phyloP scores from a whole-genome alignment of 92 coral and sea anemone species.

The Umimayanthus kanabou region DNA sequence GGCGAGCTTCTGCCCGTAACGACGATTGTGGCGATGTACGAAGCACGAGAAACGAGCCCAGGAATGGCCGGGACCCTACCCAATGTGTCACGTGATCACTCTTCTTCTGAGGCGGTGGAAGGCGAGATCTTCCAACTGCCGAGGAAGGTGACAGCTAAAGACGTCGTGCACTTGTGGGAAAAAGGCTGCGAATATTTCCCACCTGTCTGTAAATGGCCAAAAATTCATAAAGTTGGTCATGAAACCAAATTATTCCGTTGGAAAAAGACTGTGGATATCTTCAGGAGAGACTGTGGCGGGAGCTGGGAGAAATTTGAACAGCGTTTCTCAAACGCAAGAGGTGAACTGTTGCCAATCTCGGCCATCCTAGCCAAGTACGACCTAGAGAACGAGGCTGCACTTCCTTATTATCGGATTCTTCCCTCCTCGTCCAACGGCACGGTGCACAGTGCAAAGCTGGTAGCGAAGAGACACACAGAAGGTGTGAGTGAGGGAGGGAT shows the following conservation, averaged over 20 bases:
- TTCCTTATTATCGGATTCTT: constrained; percentile 58
- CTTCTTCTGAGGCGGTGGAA: constrained; percentile 55
- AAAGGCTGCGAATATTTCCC: constrained; percentile 95
- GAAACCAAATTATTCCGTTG: constrained; percentile 96
- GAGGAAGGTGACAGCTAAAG: constrained; percentile 94
- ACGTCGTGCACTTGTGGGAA: constrained; percentile 95
- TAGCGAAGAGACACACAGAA: constrained; percentile 1
- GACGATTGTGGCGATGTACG: constrained; percentile 97
- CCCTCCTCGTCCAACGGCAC: constrained; percentile 53
- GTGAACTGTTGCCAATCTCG: constrained; percentile 94
- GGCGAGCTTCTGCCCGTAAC: constrained; percentile 93
- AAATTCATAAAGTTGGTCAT: constrained; percentile 95
- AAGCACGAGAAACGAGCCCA: constrained; percentile 82
- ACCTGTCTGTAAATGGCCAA: constrained; percentile 93
- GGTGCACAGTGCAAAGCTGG: background rate
- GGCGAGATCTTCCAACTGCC: constrained; percentile 85
- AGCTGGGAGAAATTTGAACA: constrained; percentile 93
- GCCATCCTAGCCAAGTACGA: constrained; percentile 95
- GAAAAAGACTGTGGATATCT: constrained; percentile 97
- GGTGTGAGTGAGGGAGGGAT: background rate
- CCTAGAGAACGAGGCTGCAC: constrained; percentile 83
- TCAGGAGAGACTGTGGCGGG: constrained; percentile 90
- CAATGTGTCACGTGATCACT: constrained; percentile 39
- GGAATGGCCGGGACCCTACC: constrained; percentile 52
- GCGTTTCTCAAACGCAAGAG: constrained; percentile 78